Base-by-base conservation (phyloP, 2,113 vertebrate genomes). In the Pterophyllum scalare region DNA sequence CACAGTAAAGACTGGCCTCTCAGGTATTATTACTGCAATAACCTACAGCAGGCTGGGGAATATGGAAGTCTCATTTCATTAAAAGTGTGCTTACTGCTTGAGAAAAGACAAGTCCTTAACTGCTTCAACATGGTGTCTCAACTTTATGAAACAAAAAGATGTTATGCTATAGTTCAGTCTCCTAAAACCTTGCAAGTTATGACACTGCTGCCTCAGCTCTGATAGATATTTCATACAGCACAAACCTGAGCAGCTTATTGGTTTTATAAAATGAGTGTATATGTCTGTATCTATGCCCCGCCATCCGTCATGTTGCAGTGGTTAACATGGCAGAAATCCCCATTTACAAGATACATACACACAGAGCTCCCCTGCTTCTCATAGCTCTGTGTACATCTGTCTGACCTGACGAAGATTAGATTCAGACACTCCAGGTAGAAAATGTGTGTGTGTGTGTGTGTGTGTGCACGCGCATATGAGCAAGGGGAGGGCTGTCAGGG, bases 401-500 rank as follows among this genome's bases (percentile, higher is more conserved):
- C 89, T 86, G 92, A 93, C 92, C 88, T 81, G 84, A 65, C 14
- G 4, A 77, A 91, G 89, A 92, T 93, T 88, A 87, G 83, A 89
- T 87, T 85, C 90, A 88, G 54, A 61, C 75, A 77, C 81, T 87
- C 77, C 83, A 88, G 85, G 89, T 90, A 83, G 52, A 75, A 38
- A 75, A 58, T 81, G 62, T 2, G 49, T 58, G 1, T 26, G 59
- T 70, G 65, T 52, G 65, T 75, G 56, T 65, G 31, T 80, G 43
- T 38, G 26, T 86, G 76, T 82, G 6, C 67, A 58, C 77, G 56
- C 77, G 64, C 4, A 28, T 28, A 28, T 19, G 52, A 59, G 38
- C 9, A 58, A 24, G 46, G 14, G 62, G 79, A 58, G 59, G 56
- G 43, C 60, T 80, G 81, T 77, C 90, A 80, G 43, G 85, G 87